Base-by-base conservation (phyloP, 2,113 vertebrate genomes). In the Micromys minutus region DNA sequence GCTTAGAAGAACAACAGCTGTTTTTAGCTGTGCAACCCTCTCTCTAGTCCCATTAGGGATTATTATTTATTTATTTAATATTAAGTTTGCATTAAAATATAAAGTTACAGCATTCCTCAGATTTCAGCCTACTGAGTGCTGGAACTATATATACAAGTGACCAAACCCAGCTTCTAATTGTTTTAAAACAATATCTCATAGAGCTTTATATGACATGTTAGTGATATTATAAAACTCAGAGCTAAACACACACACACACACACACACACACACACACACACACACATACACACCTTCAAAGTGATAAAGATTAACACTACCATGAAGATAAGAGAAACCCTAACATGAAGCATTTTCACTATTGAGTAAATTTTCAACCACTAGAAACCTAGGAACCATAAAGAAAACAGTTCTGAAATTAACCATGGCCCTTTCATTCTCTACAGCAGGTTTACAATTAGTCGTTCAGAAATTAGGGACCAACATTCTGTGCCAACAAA, bases 161-260 rank as follows among this genome's bases (percentile, higher is more conserved):
- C 36, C 39, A 84, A 24, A 17, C 15, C 8, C 24, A 84, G 55
- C 31, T 84, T 63, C 11, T 63, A 69, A 85, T 83, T 77, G 15
- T 69, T 95, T 96, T 42, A 77, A 89, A 92, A 91, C 42, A 91
- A n/a, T 95, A 93, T 74, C 9, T 71, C 86, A 77, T 50, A 13
- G 91, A 83, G 11, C 47, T 93, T 21, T 57, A 31, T 87, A 65
- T 91, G 24, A 90, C 55, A 17, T 52, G 47, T 84, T 39, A 52
- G 26, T 39, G 36, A 26, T 12, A 22, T 34, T 47, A 86, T 26
- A 85, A 84, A 63, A n/a, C 86, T 59, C 24, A 65, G 19, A 55
- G 29, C 17, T 75, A 88, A 55, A 87, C 36, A 61, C 39, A 31
- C 29, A 50, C 45, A 76, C 24, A 76, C 26, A 76, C 24, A 77